Evolutionary conservation across 2,797 vertebrate genomes (phyloP).

Genomic region (Sphaeramia orbicularis): DNA sequence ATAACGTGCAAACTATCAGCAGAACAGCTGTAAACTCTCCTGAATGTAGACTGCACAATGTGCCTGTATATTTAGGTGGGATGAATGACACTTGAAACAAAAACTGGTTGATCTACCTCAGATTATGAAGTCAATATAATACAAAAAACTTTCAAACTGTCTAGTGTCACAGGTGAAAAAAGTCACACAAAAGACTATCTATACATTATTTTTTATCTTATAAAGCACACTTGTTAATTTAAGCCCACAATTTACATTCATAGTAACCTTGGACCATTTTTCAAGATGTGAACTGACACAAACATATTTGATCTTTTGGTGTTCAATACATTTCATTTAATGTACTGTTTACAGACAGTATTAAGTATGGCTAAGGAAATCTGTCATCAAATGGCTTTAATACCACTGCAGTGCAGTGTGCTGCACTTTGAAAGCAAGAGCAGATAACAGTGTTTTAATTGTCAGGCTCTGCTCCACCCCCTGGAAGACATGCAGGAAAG

Average conservation of each 20-base stretch:
- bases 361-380: slow-evolving; percentile 70
- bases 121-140: slow-evolving; percentile 45
- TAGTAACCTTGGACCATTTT: slow-evolving; percentile 35
- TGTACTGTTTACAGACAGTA: slow-evolving; percentile 41
- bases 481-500: slow-evolving; percentile 79
- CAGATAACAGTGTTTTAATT: slow-evolving; percentile 55
- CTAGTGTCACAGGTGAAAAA: slow-evolving; percentile 15
- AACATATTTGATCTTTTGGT: slow-evolving; percentile 41
- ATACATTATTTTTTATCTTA: slow-evolving; percentile 24
- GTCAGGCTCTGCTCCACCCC: slow-evolving; percentile 63
- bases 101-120: slow-evolving; percentile 20
- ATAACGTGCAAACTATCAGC: slow-evolving; percentile 24
- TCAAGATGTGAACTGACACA: slow-evolving; percentile 28
- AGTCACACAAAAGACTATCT: slow-evolving; percentile 26
- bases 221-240: slow-evolving; percentile 49
- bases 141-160: slow-evolving; percentile 42
- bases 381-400: slow-evolving; percentile 70
- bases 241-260: slow-evolving; percentile 61
- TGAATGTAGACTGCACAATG: slow-evolving; percentile 24
- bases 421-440: slow-evolving; percentile 64
- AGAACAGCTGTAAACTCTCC: slow-evolving; percentile 26
- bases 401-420: slow-evolving; percentile 59
- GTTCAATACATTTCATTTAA: slow-evolving; percentile 25
- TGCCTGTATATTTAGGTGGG: slow-evolving; percentile 1
- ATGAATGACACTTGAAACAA: neutral